These are phyloP conservation scores for Drosophila sucinea DNA, from an alignment of 1,140 invertebrate genomes.

Conservation along the genomic window DNA sequence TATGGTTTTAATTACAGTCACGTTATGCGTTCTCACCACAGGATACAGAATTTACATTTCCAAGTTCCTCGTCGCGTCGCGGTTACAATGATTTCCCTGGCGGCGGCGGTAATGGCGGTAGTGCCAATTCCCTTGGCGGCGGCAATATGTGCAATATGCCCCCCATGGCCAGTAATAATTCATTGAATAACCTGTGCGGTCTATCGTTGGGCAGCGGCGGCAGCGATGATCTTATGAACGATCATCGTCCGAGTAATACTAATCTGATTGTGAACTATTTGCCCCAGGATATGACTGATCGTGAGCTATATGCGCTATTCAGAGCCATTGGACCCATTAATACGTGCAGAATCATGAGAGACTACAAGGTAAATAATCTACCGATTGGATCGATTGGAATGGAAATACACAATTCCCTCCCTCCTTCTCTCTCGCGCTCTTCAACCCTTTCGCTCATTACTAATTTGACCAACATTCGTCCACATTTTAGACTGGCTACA, in stretches of 20 bases:
- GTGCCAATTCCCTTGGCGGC: slow-evolving; percentile 69
- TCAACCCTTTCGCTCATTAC: too few relatives aligned
- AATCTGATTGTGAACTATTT: slow-evolving; percentile 98
- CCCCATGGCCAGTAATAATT: slow-evolving; percentile 79
- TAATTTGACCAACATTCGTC: not conserved
- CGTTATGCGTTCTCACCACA: slow-evolving; percentile 83
- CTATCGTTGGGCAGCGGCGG: slow-evolving; percentile 68
- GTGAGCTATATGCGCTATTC: slow-evolving; percentile 95
- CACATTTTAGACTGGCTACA: slow-evolving; percentile 91
- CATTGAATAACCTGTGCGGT: slow-evolving; percentile 74
- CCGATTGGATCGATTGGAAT: not conserved
- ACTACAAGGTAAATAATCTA: slow-evolving; percentile 88
- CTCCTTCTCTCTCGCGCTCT: too few relatives aligned
- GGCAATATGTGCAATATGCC: slow-evolving; percentile 76
- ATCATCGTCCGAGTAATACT: slow-evolving; percentile 84
- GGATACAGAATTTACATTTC: slow-evolving; percentile 83
- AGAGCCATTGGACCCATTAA: slow-evolving; percentile 93
- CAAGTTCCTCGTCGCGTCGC: slow-evolving; percentile 76
- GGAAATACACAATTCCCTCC: not conserved
- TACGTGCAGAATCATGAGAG: slow-evolving; percentile 95
- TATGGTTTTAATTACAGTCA: slow-evolving; percentile 82
- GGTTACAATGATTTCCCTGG: slow-evolving; percentile 78
- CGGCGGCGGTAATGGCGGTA: slow-evolving; percentile 66
- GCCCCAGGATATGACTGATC: slow-evolving; percentile 95
- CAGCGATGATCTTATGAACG: slow-evolving; percentile 65